Conservation (phyloP, 2,113 vertebrate genomes). For the Crypturellus undulatus region DNA sequence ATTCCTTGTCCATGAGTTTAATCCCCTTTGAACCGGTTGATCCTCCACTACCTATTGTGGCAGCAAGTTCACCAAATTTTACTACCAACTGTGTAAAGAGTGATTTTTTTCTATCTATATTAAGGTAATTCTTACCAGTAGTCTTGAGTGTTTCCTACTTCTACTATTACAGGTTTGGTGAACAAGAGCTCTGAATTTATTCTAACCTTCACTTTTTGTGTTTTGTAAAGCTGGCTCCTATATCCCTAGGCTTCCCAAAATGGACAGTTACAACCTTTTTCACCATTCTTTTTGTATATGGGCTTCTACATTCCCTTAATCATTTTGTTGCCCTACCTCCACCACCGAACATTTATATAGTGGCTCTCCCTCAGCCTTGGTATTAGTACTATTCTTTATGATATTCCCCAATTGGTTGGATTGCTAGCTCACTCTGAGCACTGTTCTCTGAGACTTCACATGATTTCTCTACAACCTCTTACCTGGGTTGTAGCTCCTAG, state of each 20-base stretch:
- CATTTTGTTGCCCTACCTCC: neutral
- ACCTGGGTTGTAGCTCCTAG: neutral
- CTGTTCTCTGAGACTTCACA: neutral
- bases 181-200: neutral
- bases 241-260: neutral
- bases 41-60: neutral
- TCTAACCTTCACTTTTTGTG: neutral
- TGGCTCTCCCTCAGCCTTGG: accelerated
- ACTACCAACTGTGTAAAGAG: accelerated
- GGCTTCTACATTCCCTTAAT: neutral
- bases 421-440: neutral
- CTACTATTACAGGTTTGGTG: neutral
- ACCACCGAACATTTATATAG: neutral
- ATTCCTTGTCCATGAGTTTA: neutral
- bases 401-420: neutral
- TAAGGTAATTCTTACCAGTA: neutral
- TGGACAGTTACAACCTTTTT: neutral
- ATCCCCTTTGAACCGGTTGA: neutral
- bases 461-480: neutral
- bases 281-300: neutral
- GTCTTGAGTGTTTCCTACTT: neutral
- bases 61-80: neutral
- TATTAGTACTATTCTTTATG: neutral
- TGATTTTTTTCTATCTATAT: neutral
- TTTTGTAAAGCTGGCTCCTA: neutral